Base-by-base conservation (phyloP, 2,113 vertebrate species). In the Antidorcas marsupialis region DNA sequence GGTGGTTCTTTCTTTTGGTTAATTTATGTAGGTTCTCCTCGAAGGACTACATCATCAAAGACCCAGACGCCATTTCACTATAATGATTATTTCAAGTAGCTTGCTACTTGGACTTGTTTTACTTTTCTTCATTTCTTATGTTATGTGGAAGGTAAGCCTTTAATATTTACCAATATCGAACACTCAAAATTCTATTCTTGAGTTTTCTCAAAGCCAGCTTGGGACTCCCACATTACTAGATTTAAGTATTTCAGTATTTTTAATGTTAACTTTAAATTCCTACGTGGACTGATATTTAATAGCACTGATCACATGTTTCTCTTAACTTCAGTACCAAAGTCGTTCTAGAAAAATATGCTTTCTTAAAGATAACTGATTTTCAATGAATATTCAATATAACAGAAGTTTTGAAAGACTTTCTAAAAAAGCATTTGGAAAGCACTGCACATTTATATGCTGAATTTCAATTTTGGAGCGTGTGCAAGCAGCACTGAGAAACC, bases 111-210 rank as follows among this genome's bases (percentile, higher is more conserved):
- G 99, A 33, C 88, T 99, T 86, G 21, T 95, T 64, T 99, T 99
- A 97, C 98, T 99, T 95, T 93, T 98, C 64, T 28, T 99, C 47
- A 99, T 99, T 97, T 99, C 99, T 19, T 98, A 98, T 96, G 89
- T 99, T 90, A 98, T 99, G 94, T 99, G 99, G 99, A 99, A 99
- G 99, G 99, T 99, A 98, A 94, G 98, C 92, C 76, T 94, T 96
- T 97, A 62, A 84, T 74, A 89, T 74, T 88, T 81, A 53, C 4
- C 7, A 94, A 30, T 2, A 45, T 36, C 85, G 71, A 52, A 43
- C 71, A 89, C 55, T 87, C 9, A 78, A 89, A 92, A 97, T 57
- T 30, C 13, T 13, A 53, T 45, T 86, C n/a, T 87, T 93, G 45
- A 19, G 59, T 83, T 79, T 95, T 90, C 55, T 78, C 74, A 83